Evolutionary conservation across 2,113 vertebrate genomes (phyloP).

Genomic region (Eurystomus gularis): DNA sequence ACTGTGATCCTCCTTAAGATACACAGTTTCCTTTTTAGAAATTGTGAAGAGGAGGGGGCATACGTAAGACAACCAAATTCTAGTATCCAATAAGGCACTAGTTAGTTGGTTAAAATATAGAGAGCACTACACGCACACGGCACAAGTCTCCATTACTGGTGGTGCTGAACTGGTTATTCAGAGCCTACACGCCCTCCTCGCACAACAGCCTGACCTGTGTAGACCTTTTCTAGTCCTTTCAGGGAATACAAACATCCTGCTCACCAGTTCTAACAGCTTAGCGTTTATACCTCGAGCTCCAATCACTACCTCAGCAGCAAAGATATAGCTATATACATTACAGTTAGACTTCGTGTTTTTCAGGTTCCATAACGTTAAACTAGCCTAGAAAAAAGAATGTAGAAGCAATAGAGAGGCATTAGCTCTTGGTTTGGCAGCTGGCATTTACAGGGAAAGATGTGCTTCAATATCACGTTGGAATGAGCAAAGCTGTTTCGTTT

Average conservation of each 20-base stretch:
- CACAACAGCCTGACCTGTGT: rapidly evolving
- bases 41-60: neutral
- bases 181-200: neutral
- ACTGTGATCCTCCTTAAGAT: neutral
- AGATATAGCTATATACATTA: neutral
- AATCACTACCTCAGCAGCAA: neutral
- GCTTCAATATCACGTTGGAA: neutral
- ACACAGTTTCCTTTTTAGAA: rapidly evolving
- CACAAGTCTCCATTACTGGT: neutral
- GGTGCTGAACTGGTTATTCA: neutral
- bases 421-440: neutral
- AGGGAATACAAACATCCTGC: neutral
- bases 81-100: neutral
- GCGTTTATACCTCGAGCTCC: neutral
- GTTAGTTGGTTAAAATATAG: neutral
- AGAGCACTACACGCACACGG: neutral
- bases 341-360: neutral
- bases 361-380: neutral
- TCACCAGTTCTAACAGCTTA: neutral
- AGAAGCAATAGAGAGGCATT: neutral
- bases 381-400: neutral
- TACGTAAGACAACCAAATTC: neutral
- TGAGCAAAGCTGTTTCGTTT: neutral
- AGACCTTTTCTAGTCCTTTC: neutral
- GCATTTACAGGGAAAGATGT: neutral